A percentile compares a stretch with the other conserved stretches of the same genome.
Evolutionary conservation across 2,888 invertebrate genomes (phyloP).

Genomic region (Metalampra italica): DNA sequence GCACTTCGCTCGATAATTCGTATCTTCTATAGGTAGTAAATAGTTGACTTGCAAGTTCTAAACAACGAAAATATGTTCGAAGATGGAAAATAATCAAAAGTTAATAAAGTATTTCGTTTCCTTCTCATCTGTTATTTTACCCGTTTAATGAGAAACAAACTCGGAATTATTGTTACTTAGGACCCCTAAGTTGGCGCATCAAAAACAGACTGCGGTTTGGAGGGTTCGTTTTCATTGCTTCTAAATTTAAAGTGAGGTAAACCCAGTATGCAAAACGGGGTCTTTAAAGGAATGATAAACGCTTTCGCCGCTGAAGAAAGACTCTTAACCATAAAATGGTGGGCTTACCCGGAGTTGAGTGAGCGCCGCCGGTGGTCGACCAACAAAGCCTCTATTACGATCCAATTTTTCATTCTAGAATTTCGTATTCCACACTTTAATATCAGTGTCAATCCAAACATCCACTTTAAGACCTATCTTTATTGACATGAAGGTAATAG

Average conservation of each 20-base stretch:
- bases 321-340: conserved; percentile 28
- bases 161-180: background rate
- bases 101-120: too few relatives aligned
- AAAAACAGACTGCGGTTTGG: conserved; percentile 18
- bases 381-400: conserved; percentile 7
- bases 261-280: conserved; percentile 30
- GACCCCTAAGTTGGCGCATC: conserved; percentile 10
- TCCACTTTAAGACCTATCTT: too few relatives aligned
- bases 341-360: conserved; percentile 14
- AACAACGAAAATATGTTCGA: too few relatives aligned
- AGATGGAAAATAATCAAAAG: too few relatives aligned
- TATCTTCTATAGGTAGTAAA: too few relatives aligned
- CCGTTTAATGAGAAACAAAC: background rate
- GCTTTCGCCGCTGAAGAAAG: conserved; percentile 26
- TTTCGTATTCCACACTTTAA: conserved; percentile 1
- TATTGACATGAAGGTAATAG: too few relatives aligned
- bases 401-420: background rate
- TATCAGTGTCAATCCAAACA: too few relatives aligned
- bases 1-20: too few relatives aligned
- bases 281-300: conserved; percentile 38
- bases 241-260: conserved; percentile 31
- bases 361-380: conserved; percentile 1
- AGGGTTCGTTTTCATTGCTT: conserved; percentile 20
- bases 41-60: too few relatives aligned
- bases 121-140: too few relatives aligned